Base-by-base conservation (phyloP, 2,797 vertebrate species). In the Lutjanus argentimaculatus region DNA sequence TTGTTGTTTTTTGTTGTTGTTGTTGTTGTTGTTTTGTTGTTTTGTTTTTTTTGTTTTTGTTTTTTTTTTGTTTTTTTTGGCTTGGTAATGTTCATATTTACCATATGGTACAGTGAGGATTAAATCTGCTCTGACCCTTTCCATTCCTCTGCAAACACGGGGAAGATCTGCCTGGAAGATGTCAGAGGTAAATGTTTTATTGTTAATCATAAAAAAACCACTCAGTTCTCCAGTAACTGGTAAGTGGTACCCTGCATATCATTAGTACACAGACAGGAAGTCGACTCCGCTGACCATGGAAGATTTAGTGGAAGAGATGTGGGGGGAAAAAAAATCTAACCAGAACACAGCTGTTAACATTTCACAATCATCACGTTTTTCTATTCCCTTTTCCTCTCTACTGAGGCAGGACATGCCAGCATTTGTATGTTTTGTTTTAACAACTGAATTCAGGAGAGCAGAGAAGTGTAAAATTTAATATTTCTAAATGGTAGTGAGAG, bases 61-160 rank as follows among this genome's bases (percentile, higher is more conserved):
- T n/a, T n/a, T n/a, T n/a, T n/a, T 30, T 30, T 30, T 2, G 12
- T 52, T 21, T 76, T 76, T 45, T 45, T 69, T 72, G 30, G 8
- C 9, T 72, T 69, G 21, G 6, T 21, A 46, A 56, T 14, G 45
- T 19, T 16, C 4, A 65, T 49, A 4, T 17, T 46, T 12, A 49
- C 25, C 1, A 0, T 9, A 6, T 25, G n/a, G 58, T 71, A 22
- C 9, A 25, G 6, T 2, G 42, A 64, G 57, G 12, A 45, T 30
- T 65, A 13, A 57, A 58, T 45, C 14, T 53, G 7, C 53, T 77
- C 25, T 43, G 15, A 46, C 6, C 3, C 30, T 21, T 61, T 57
- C 14, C 16, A 45, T 53, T 12, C 1, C 0, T 49, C 4, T 6
- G 65, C n/a, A 17, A 55, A 30, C 6, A 10, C 22, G 30, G 22